Conservation (phyloP, 2,113 vertebrate species). For the Osmerus mordax region DNA sequence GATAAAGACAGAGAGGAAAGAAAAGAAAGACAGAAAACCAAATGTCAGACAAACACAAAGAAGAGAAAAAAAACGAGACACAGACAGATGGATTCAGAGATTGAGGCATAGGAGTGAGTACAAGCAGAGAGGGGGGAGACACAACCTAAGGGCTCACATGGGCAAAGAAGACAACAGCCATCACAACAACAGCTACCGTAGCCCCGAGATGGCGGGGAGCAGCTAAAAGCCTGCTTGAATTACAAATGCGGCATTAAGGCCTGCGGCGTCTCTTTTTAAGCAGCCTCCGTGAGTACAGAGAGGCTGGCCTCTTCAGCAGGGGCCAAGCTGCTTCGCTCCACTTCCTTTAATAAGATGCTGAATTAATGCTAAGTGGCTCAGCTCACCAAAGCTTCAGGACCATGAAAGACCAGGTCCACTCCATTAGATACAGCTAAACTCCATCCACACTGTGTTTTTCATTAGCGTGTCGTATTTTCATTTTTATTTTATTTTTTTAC, state of each 20-base stretch:
- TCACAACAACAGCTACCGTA: neutral
- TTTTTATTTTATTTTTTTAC: no score
- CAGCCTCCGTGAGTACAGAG: neutral
- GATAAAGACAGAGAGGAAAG: neutral
- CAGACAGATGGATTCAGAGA: neutral
- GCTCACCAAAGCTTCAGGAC: neutral
- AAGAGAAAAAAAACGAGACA: neutral
- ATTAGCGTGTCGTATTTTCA: no score
- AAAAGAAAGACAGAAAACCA: slow-evolving; percentile 1
- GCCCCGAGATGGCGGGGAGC: neutral
- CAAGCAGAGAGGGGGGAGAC: no score
- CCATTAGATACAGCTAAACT: no score
- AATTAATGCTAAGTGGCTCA: slow-evolving; percentile 1
- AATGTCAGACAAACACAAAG: neutral
- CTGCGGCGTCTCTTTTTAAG: neutral
- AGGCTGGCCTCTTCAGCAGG: neutral
- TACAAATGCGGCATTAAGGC: slow-evolving; percentile 5
- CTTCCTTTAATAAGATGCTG: slow-evolving; percentile 1
- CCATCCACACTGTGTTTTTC: no score
- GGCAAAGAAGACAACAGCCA: no score
- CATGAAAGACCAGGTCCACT: neutral
- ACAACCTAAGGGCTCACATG: no score
- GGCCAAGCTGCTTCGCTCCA: neutral
- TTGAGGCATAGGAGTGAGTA: neutral
- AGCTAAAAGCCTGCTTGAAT: slow-evolving; percentile 15